A percentile compares a stretch with the other conserved stretches of the same genome.
Conservation (phyloP, 2,797 vertebrate species). For the Tadarida brasiliensis region DNA sequence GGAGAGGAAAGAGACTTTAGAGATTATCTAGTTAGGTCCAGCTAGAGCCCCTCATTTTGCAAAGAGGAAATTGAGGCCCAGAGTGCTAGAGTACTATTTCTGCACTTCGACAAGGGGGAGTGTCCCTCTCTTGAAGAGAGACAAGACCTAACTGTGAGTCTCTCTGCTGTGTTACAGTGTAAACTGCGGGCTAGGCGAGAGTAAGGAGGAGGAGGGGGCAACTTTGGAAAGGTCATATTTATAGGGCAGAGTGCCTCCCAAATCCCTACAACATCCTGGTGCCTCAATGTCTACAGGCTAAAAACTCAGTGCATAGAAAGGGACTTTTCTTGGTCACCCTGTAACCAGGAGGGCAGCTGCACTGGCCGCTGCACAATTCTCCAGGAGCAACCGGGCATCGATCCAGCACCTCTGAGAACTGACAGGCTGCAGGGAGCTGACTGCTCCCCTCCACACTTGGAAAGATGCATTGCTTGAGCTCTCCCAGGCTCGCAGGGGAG, state of each 20-base stretch:
- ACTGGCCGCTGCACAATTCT: conserved; percentile 65
- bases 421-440: not conserved
- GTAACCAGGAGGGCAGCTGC: conserved; percentile 71
- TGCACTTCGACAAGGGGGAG: not conserved
- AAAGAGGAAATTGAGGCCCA: not conserved
- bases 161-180: not conserved
- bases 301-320: conserved; percentile 74
- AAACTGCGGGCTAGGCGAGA: not conserved
- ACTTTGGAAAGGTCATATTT: conserved; percentile 7
- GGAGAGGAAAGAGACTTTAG: not conserved
- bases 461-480: conserved; percentile 1
- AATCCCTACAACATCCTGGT: conserved; percentile 68
- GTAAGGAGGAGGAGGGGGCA: not conserved
- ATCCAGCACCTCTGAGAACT: conserved; percentile 64
- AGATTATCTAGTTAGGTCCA: not conserved
- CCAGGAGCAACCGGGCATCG: conserved; percentile 74
- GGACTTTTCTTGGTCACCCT: conserved; percentile 71
- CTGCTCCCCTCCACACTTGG: conserved; percentile 34
- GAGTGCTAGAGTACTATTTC: not conserved
- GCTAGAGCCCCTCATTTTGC: not conserved
- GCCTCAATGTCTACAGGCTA: conserved; percentile 71
- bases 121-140: not conserved
- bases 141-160: not conserved
- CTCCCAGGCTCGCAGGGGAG: not conserved
- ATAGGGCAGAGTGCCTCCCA: conserved; percentile 40